Conservation (phyloP, 1,140 invertebrate species). For the Drosophila pallidifrons region DNA sequence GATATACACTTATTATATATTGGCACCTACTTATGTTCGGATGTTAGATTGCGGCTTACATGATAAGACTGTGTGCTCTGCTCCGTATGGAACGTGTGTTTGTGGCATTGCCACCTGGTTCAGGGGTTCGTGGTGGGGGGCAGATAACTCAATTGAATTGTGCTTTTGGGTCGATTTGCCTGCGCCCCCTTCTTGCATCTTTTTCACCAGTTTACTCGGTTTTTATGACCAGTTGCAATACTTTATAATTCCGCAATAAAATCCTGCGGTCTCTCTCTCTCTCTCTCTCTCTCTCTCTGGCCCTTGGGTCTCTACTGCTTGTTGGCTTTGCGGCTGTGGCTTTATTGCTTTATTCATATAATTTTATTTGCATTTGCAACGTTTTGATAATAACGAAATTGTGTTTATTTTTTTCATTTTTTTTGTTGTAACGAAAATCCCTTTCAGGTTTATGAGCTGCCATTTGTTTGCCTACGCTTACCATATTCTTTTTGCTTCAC, state of each 20-base stretch:
- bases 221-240: conserved; percentile 44
- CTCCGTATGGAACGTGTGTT: background rate
- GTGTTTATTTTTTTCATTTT: conserved; percentile 36
- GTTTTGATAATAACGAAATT: conserved; percentile 53
- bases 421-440: conserved; percentile 21
- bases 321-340: conserved; percentile 41
- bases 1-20: background rate
- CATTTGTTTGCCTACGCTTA: conserved; percentile 43
- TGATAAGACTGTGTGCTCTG: background rate
- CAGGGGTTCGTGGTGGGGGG: too few relatives aligned
- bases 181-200: background rate
- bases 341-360: conserved; percentile 54
- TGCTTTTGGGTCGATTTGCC: conserved; percentile 11
- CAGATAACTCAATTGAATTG: conserved; percentile 42
- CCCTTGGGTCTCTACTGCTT: conserved; percentile 5
- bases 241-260: conserved; percentile 52
- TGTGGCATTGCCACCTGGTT: conserved; percentile 6
- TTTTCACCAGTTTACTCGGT: background rate
- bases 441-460: conserved; percentile 49
- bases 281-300: background rate
- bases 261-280: conserved; percentile 13
- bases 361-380: conserved; percentile 56
- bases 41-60: conserved; percentile 3
- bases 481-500: conserved; percentile 13
- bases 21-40: conserved; percentile 22